A percentile compares a stretch with the other conserved stretches of the same genome.
phyloP scores from a whole-genome alignment of 1,140 invertebrate species.

The Drosophila serrata region DNA sequence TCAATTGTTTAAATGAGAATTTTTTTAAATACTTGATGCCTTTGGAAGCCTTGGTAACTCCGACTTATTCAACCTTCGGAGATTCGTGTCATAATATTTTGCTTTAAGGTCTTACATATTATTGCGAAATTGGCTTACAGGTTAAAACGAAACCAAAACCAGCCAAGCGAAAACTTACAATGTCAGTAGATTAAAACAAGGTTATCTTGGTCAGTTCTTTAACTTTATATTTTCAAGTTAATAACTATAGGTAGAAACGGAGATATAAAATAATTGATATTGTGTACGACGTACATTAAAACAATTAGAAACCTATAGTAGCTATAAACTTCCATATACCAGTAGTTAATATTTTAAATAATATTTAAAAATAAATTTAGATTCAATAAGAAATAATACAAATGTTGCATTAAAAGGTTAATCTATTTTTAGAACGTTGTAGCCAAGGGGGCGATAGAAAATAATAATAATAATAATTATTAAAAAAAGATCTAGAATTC shows the following conservation, averaged over 20 bases:
- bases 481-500: too few species aligned
- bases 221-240: constrained; percentile 1
- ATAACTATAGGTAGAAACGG: constrained; percentile 1
- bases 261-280: background rate
- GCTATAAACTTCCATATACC: too few species aligned
- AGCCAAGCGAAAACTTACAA: constrained; percentile 41
- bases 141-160: constrained; percentile 32
- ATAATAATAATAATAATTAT: too few species aligned
- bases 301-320: background rate
- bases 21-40: background rate
- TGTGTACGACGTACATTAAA: constrained; percentile 17
- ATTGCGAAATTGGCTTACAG: constrained; percentile 33
- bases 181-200: constrained; percentile 33
- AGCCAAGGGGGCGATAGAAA: too few species aligned
- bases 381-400: too few species aligned
- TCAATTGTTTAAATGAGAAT: constrained; percentile 4
- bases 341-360: too few species aligned
- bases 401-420: too few species aligned
- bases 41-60: background rate
- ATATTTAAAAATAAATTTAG: too few species aligned
- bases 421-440: too few species aligned
- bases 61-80: background rate
- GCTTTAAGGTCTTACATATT: background rate
- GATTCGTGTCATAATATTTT: background rate
- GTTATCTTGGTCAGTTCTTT: background rate